Evolutionary conservation across 2,888 invertebrate genomes (phyloP), one percentile per base, ranked within the genome.

Genomic region (Osedax fenrisi): DNA sequence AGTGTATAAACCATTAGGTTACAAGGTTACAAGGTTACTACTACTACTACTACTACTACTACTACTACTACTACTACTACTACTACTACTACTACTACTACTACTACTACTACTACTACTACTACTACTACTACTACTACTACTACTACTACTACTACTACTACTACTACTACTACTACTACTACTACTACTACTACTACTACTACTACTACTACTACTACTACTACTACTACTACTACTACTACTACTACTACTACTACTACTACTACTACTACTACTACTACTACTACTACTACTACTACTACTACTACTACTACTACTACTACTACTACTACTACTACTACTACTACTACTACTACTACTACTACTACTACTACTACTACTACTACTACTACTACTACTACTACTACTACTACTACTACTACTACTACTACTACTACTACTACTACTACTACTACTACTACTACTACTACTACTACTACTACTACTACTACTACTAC

Each of bases 201-300:
- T n/a, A 56, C 56, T 56, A 56, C 56, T n/a, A 56, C 56, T 56
- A 56, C 56, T n/a, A 56, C 56, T 56, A 56, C 56, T n/a, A 56
- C 56, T 56, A 56, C 56, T 1, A 56, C 56, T 56, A 56, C 56
- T 1, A 56, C 56, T 1, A 56, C 1, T 1, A 56, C 56, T 0
- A 56, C 56, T 1, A 56, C 56, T 1, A 56, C 56, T 1, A 56
- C 56, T 1, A 56, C 56, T 1, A 56, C 56, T 56, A 56, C 56
- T 1, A 56, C 56, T 56, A 56, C 56, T 1, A 56, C 56, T 56
- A 56, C 56, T 1, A 56, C 56, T 56, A 56, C 56, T 1, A 56
- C 56, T 56, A 56, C 56, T 1, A 56, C 1, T 56, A 56, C 56
- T 1, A 56, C 56, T 56, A 56, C 56, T 1, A 56, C 56, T 56